These are phyloP conservation scores for Ridgeia piscesae DNA, from an alignment of 1,140 invertebrate species.

Conservation along the genomic window DNA sequence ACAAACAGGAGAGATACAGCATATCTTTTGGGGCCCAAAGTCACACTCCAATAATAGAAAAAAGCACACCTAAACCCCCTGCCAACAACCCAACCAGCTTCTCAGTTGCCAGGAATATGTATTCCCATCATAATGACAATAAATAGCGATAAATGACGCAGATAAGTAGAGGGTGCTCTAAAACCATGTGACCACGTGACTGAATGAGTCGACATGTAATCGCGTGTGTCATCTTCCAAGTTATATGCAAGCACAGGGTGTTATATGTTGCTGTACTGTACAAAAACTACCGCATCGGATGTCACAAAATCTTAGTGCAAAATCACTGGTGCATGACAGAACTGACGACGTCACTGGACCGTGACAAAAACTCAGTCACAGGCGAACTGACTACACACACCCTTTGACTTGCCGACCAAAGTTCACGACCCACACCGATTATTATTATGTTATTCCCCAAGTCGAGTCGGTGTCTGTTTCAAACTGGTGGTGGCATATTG, in stretches of 20 bases:
- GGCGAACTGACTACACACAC: neutral
- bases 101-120: neutral
- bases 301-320: neutral
- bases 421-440: neutral
- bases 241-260: neutral
- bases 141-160: neutral
- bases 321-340: neutral
- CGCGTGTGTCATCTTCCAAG: neutral
- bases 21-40: neutral
- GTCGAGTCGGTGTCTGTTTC: neutral
- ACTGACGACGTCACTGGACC: neutral
- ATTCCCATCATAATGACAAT: neutral
- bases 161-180: neutral
- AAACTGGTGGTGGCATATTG: neutral
- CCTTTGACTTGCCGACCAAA: neutral
- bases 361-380: neutral
- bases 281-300: neutral
- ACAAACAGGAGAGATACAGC: too few species aligned
- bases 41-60: neutral
- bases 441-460: neutral
- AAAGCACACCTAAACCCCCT: neutral
- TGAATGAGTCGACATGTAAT: neutral
- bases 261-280: neutral
- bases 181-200: neutral
- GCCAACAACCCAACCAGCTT: neutral